These are phyloP conservation scores for Halocynthia aurantium DNA, from an alignment of 23 tunicate species.

Conservation along the genomic window DNA sequence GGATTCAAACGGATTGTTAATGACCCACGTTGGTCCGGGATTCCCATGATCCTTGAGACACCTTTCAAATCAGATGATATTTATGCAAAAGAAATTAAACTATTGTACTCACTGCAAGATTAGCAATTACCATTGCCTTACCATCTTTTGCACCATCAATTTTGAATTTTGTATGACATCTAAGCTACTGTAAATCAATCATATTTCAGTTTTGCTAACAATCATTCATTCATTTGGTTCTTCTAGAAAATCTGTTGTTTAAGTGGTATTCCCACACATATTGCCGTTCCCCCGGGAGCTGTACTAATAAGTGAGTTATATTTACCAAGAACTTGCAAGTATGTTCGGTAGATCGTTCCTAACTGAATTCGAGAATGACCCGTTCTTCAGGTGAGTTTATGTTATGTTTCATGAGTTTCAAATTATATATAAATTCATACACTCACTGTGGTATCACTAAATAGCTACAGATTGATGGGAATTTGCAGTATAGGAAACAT, in stretches of 20 bases:
- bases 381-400: slow-evolving; percentile 45
- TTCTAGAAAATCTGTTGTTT: not conserved
- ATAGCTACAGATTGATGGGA: too few relatives aligned
- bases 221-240: not conserved
- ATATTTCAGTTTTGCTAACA: not conserved
- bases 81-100: slow-evolving; percentile 11
- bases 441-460: too few relatives aligned
- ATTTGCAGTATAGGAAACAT: not conserved
- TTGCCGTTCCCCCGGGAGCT: slow-evolving; percentile 8
- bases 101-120: slow-evolving; percentile 1
- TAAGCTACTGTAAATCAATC: not conserved
- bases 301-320: not conserved
- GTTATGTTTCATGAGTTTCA: too few relatives aligned
- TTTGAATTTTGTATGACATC: not conserved
- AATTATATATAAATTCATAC: too few relatives aligned
- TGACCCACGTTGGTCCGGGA: slow-evolving; percentile 11
- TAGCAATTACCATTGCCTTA: not conserved
- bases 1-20: slow-evolving; percentile 13
- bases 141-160: not conserved
- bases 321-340: not conserved
- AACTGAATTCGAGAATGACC: slow-evolving; percentile 68
- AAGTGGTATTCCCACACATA: not conserved
- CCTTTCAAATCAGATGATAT: slow-evolving; percentile 6
- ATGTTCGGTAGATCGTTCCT: slow-evolving; percentile 6
- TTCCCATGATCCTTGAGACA: slow-evolving; percentile 23